Evolutionary conservation across 2,797 vertebrate species (phyloP).

Genomic region (Liasis olivaceus): DNA sequence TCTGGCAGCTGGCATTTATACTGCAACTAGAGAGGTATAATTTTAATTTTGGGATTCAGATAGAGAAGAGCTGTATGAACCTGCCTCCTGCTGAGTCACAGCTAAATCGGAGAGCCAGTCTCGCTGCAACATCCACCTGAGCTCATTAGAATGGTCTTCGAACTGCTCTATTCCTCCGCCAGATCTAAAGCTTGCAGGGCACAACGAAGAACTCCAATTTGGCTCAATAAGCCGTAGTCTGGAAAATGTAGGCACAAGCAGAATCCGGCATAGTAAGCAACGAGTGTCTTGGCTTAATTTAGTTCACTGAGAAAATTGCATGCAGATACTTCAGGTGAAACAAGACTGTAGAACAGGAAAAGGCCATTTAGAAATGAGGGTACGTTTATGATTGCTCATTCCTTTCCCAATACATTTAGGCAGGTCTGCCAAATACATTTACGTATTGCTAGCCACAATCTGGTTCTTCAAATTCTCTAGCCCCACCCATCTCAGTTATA

Average conservation of each 20-base stretch:
- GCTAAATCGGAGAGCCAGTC: neutral
- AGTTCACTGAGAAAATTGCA: neutral
- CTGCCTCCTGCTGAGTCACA: conserved; percentile 15
- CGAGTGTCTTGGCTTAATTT: neutral
- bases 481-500: neutral
- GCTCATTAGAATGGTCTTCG: conserved; percentile 18
- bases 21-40: neutral
- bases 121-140: neutral
- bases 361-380: neutral
- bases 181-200: neutral
- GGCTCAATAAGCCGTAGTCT: neutral
- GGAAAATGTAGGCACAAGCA: neutral
- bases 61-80: neutral
- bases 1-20: neutral
- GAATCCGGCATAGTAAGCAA: neutral
- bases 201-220: neutral
- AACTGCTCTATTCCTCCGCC: conserved; percentile 7
- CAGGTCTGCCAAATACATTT: neutral
- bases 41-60: conserved; percentile 22
- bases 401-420: neutral
- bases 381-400: neutral
- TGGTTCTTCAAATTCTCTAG: no score
- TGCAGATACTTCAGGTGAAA: neutral
- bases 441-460: neutral
- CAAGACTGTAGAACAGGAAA: no score